These are phyloP conservation scores for Prochilodus magdalenae DNA, from an alignment of 2,113 vertebrate genomes.

Conservation along the genomic window DNA sequence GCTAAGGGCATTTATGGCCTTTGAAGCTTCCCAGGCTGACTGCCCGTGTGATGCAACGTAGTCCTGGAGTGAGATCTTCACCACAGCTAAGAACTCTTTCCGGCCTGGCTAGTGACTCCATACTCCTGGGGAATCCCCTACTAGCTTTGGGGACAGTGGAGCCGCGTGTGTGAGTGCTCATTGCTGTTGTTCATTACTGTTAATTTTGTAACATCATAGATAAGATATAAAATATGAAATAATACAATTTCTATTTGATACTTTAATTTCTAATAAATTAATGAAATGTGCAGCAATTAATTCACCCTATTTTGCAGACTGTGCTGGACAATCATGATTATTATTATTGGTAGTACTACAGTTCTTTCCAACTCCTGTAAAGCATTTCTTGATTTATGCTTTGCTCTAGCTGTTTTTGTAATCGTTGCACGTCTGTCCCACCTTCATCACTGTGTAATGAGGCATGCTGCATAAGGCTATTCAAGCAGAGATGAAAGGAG, in stretches of 20 bases:
- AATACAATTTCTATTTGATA: constrained; percentile 16
- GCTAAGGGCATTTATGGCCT: too few species aligned
- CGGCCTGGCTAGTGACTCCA: too few species aligned
- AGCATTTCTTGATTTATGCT: background rate
- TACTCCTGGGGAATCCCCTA: too few species aligned
- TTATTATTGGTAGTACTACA: background rate
- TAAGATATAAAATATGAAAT: constrained; percentile 2
- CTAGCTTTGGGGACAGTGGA: too few species aligned
- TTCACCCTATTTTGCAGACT: background rate
- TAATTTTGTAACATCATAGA: too few species aligned
- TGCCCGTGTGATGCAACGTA: too few species aligned
- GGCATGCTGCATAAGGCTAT: constrained; percentile 8
- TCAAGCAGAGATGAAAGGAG: constrained; percentile 10
- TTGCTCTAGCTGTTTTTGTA: constrained; percentile 4
- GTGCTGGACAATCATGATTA: too few species aligned
- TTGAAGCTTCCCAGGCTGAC: too few species aligned
- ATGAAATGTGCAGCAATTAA: background rate
- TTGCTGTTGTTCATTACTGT: too few species aligned
- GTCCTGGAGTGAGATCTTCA: too few species aligned
- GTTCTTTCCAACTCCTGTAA: background rate
- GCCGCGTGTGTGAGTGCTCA: too few species aligned
- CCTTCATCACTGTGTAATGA: background rate
- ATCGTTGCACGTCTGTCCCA: background rate
- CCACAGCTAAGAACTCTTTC: too few species aligned
- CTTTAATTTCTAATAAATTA: background rate